These are phyloP conservation scores for Cylindroiulus punctatus DNA, from an alignment of 2,888 invertebrate species.

Conservation along the genomic window DNA sequence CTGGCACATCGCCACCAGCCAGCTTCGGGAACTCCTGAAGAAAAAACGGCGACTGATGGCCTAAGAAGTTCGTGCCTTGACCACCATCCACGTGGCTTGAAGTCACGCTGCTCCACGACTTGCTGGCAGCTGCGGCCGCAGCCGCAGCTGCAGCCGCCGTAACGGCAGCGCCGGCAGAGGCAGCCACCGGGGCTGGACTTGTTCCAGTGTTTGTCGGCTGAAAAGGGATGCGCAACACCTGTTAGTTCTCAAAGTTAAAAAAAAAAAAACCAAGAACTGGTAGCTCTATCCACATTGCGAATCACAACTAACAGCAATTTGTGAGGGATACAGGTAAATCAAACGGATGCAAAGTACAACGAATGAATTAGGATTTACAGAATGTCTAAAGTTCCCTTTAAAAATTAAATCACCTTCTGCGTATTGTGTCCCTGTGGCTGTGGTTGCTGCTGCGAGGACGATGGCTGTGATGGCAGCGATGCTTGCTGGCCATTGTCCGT, in stretches of 20 bases:
- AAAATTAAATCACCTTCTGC: constrained; percentile 55
- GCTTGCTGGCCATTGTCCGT: constrained; percentile 61
- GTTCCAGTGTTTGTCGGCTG: constrained; percentile 50
- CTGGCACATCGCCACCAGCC: constrained; percentile 65
- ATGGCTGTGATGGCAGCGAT: constrained; percentile 64
- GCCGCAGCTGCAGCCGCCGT: constrained; percentile 56
- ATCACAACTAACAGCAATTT: too few relatives aligned
- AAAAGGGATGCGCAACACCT: background rate
- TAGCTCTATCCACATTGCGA: too few relatives aligned
- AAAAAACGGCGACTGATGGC: constrained; percentile 87
- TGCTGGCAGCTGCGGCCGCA: constrained; percentile 62
- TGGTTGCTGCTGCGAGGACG: constrained; percentile 60
- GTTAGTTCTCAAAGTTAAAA: background rate
- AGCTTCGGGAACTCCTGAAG: constrained; percentile 96
- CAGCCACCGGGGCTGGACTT: background rate
- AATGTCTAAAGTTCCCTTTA: too few relatives aligned
- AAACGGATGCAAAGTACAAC: too few relatives aligned
- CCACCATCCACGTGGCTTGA: constrained; percentile 64
- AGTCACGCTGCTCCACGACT: constrained; percentile 69
- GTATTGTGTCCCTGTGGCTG: constrained; percentile 51
- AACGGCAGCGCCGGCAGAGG: constrained; percentile 51
- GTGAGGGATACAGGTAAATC: too few relatives aligned
- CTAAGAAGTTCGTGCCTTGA: constrained; percentile 64
- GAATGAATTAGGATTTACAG: too few relatives aligned
- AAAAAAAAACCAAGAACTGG: too few relatives aligned